These are phyloP conservation scores for Anguilla japonica DNA, from an alignment of 2,113 vertebrate species.

Conservation along the genomic window DNA sequence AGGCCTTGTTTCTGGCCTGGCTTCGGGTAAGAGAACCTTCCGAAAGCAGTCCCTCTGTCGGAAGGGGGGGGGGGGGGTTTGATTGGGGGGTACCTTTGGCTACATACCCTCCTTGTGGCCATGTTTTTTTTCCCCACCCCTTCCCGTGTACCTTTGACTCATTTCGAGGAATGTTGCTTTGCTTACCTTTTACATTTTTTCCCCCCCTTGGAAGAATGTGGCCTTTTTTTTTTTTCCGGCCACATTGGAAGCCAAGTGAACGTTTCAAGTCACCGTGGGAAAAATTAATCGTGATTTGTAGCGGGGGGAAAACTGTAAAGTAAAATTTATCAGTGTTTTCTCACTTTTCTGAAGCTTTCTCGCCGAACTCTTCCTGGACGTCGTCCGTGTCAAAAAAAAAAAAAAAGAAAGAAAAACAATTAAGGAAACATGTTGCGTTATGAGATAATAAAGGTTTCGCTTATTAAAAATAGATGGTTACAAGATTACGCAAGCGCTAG, in stretches of 20 bases:
- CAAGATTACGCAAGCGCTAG: conserved; percentile 26
- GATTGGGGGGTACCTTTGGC: neutral
- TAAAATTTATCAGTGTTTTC: neutral
- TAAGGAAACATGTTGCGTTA: conserved; percentile 32
- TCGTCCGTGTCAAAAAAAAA: conserved; percentile 9
- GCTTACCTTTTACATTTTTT: neutral
- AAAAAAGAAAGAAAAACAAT: neutral
- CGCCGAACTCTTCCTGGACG: conserved; percentile 22
- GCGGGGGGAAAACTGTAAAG: neutral
- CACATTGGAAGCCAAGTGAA: neutral
- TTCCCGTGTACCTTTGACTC: neutral
- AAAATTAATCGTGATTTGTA: neutral
- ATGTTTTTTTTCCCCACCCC: neutral
- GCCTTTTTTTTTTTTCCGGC: neutral
- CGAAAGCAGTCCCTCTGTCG: neutral
- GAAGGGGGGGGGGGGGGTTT: neutral
- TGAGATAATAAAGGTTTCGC: conserved; percentile 24
- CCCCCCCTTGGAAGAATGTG: neutral
- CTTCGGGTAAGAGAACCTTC: neutral
- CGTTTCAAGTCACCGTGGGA: neutral
- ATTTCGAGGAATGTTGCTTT: neutral
- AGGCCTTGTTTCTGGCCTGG: neutral
- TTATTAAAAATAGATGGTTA: conserved; percentile 42
- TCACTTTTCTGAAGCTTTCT: neutral
- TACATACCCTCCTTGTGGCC: neutral